Evolutionary conservation across 1,140 invertebrate species (phyloP).

Genomic region (Gonioctena quinquepunctata): DNA sequence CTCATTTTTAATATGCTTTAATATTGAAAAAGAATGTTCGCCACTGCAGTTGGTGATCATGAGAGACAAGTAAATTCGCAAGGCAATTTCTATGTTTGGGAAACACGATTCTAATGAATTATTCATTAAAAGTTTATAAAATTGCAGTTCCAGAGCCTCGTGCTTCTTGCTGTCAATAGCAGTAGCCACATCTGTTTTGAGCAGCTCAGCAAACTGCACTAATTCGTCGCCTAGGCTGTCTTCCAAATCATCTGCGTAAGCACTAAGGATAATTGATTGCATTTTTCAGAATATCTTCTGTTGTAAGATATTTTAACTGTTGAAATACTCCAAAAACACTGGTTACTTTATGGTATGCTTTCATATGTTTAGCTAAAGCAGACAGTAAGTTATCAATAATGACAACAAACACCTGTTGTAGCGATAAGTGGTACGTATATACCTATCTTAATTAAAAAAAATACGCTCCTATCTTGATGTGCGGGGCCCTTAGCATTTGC

Average conservation of each 20-base stretch:
- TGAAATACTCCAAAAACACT: slow-evolving; percentile 5
- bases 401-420: slow-evolving; percentile 36
- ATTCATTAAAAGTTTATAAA: neutral
- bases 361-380: slow-evolving; percentile 26
- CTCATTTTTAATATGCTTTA: too few relatives aligned
- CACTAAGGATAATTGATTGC: too few relatives aligned
- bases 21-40: neutral
- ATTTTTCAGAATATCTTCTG: slow-evolving; percentile 1
- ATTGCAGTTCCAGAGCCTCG: neutral
- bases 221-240: slow-evolving; percentile 7
- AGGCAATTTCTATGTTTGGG: neutral
- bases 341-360: neutral
- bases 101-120: neutral
- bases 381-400: slow-evolving; percentile 34
- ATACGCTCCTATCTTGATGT: too few relatives aligned
- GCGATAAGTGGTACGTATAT: too few relatives aligned
- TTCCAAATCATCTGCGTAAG: slow-evolving; percentile 6
- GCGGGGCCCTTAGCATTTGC: too few relatives aligned
- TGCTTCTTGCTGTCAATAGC: neutral
- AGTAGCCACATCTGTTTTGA: neutral
- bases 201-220: slow-evolving; percentile 4
- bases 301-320: slow-evolving; percentile 7
- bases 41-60: slow-evolving; percentile 2
- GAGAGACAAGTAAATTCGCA: neutral
- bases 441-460: too few relatives aligned